Conservation (phyloP, 2,113 vertebrate genomes). For the Tyrannus savana region DNA sequence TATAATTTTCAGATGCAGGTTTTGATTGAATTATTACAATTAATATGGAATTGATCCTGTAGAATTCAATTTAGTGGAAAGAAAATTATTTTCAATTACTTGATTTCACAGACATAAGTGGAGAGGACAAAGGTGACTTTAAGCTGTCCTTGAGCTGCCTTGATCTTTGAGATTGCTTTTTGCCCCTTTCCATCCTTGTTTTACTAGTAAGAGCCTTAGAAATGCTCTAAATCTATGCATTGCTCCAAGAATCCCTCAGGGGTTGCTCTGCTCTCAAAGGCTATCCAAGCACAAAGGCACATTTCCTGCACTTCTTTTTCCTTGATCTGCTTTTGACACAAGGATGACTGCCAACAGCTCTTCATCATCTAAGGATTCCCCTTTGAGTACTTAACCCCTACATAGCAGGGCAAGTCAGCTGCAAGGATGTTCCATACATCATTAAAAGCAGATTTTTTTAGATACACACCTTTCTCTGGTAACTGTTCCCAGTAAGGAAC, state of each 20-base stretch:
- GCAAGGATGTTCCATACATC: not conserved
- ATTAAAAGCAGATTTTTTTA: not conserved
- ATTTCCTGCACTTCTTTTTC: not conserved
- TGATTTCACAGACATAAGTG: not conserved
- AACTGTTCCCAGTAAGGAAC: not conserved
- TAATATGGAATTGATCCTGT: not conserved
- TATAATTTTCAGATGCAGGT: not conserved
- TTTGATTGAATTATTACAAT: not conserved
- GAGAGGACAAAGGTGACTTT: not conserved
- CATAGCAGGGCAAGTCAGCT: not conserved
- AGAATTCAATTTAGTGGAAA: not conserved
- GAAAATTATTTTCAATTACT: not conserved
- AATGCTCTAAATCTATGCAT: not conserved
- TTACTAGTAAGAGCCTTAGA: not conserved
- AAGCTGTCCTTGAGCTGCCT: not conserved
- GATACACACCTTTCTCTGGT: not conserved
- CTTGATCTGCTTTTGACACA: conserved; percentile 36
- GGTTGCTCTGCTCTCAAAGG: not conserved
- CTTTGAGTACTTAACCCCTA: not conserved
- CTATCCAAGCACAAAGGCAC: not conserved
- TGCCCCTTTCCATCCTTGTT: not conserved
- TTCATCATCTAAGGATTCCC: not conserved
- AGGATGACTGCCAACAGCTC: not conserved
- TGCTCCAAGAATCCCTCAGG: not conserved
- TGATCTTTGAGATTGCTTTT: not conserved